These are phyloP conservation scores for Desmophyllum pertusum DNA, from an alignment of 92 coral and sea anemone species.

Conservation along the genomic window DNA sequence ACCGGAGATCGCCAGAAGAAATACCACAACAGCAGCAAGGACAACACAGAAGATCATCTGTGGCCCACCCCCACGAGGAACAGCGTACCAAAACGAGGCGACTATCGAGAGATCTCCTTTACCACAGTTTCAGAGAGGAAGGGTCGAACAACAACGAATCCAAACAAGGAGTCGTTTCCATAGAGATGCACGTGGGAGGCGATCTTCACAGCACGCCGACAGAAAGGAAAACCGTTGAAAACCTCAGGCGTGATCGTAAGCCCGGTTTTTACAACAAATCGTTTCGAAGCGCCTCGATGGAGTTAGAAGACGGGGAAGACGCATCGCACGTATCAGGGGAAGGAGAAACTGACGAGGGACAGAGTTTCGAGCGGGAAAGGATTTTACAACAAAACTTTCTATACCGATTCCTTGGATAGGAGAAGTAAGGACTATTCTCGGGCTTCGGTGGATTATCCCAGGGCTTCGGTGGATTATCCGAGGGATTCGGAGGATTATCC, in stretches of 20 bases:
- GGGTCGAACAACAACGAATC: constrained; percentile 23
- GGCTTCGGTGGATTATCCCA: too few relatives aligned
- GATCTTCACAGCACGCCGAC: constrained; percentile 7
- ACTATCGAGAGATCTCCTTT: constrained; percentile 13
- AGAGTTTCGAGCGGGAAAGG: neutral
- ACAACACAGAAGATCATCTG: constrained; percentile 1
- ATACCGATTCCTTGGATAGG: constrained; percentile 27
- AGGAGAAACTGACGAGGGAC: neutral
- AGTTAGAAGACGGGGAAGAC: neutral
- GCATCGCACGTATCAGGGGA: neutral
- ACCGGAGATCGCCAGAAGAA: neutral
- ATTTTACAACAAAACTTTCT: constrained; percentile 16
- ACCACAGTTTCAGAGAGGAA: constrained; percentile 2
- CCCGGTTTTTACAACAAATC: constrained; percentile 22
- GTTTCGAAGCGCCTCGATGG: constrained; percentile 10
- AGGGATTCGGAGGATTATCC: too few relatives aligned
- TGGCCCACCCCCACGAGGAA: constrained; percentile 25
- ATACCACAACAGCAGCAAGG: neutral
- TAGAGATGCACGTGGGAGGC: constrained; percentile 31
- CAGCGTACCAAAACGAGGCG: constrained; percentile 5
- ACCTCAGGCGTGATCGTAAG: neutral
- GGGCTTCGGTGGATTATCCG: too few relatives aligned
- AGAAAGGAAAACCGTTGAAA: neutral
- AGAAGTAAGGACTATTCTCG: too few relatives aligned
- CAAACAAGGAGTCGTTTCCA: constrained; percentile 29